Percentiles rank a stretch among this genome's conserved stretches.
Evolutionary conservation across 2,797 vertebrate genomes (phyloP).

Genomic region (Trachurus trachurus): DNA sequence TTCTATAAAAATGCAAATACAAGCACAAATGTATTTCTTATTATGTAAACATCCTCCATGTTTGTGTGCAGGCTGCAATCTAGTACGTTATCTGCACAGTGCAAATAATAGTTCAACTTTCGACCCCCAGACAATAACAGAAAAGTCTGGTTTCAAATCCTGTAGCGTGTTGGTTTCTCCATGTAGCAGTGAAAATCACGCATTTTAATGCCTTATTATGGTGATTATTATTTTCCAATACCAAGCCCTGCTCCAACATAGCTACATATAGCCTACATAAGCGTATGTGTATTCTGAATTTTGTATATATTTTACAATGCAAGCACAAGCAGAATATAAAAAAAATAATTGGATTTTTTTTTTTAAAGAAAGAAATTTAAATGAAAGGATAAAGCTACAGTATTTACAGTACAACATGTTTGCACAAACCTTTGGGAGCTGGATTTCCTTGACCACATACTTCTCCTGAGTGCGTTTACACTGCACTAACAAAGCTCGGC

Average conservation of each 20-base stretch:
- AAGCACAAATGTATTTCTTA: constrained; percentile 15
- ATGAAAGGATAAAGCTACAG: neutral
- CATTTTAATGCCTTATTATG: neutral
- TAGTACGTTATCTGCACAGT: constrained; percentile 42
- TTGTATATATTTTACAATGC: neutral
- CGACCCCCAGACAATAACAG: constrained; percentile 16
- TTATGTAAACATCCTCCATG: constrained; percentile 30
- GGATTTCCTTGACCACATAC: constrained; percentile 92
- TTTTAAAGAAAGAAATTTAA: neutral
- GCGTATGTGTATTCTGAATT: too few relatives aligned
- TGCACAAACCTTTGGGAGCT: constrained; percentile 89
- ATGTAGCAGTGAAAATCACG: neutral
- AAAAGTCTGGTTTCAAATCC: constrained; percentile 14
- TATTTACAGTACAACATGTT: neutral
- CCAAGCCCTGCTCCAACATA: neutral
- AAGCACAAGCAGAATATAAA: neutral
- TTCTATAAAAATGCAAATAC: constrained; percentile 80
- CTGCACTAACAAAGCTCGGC: constrained; percentile 88
- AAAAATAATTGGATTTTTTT: neutral
- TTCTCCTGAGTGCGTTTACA: constrained; percentile 75
- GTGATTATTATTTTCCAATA: neutral
- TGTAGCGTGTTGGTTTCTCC: neutral
- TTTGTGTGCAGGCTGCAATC: constrained; percentile 21
- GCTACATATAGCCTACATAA: neutral
- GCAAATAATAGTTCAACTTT: constrained; percentile 41